A percentile compares a stretch with the other conserved stretches of the same genome.
Conservation (phyloP, 2,888 invertebrate genomes). For the Eurois occulta region DNA sequence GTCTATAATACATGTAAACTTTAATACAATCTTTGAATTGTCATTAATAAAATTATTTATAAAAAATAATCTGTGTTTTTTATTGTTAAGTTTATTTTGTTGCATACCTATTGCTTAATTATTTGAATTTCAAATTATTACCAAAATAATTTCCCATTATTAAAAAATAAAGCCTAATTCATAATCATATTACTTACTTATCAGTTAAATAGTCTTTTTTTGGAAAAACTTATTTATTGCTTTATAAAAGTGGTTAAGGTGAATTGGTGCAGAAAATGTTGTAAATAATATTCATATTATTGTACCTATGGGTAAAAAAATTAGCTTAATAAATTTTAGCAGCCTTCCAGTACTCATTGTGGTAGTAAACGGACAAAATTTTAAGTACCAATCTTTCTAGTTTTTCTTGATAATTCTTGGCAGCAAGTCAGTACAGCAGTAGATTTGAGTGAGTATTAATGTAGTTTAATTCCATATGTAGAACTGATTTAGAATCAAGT, state of each 20-base stretch:
- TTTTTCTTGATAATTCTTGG: neutral
- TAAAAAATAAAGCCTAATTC: neutral
- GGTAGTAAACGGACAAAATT: no score
- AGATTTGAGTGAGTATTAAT: constrained; percentile 21
- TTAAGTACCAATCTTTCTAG: neutral
- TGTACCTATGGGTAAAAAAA: neutral
- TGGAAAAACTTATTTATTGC: neutral
- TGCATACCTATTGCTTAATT: neutral
- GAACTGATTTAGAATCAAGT: constrained; percentile 4
- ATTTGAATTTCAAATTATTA: neutral
- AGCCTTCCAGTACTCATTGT: neutral
- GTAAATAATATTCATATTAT: constrained; percentile 1
- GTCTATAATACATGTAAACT: neutral
- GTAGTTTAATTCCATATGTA: constrained; percentile 12
- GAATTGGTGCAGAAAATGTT: neutral
- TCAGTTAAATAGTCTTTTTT: neutral
- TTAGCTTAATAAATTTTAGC: neutral
- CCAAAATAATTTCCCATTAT: neutral
- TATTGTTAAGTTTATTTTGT: constrained; percentile 4
- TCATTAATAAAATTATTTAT: neutral
- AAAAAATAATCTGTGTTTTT: neutral
- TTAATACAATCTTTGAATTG: neutral
- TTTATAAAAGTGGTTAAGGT: no score
- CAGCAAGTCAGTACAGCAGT: neutral
- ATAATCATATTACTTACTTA: neutral